These are phyloP conservation scores for Drosophila melanogaster DNA, from an alignment of 1,140 invertebrate genomes.

Conservation along the genomic window DNA sequence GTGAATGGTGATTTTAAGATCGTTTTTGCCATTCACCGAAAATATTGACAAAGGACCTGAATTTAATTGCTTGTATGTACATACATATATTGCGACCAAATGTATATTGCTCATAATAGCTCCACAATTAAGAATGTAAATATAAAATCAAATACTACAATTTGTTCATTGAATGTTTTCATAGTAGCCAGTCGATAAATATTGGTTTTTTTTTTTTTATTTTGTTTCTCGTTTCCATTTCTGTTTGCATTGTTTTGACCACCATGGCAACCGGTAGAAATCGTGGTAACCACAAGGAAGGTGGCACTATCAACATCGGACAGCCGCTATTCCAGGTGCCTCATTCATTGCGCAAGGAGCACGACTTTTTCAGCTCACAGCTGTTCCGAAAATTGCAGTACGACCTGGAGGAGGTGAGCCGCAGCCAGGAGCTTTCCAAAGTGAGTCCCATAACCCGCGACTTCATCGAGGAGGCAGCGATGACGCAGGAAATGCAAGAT, in stretches of 20 bases:
- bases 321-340: constrained; percentile 5
- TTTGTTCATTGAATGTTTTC: no score
- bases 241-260: background rate
- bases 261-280: constrained; percentile 19
- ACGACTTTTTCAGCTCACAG: background rate
- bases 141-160: background rate
- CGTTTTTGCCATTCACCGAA: constrained; percentile 6
- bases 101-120: no score
- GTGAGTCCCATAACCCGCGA: constrained; percentile 25
- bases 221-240: background rate
- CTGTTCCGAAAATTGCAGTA: constrained; percentile 10
- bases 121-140: background rate
- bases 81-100: no score
- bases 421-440: constrained; percentile 13
- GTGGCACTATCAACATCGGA: constrained; percentile 5
- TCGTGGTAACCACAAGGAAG: background rate
- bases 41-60: constrained; percentile 5
- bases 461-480: constrained; percentile 3
- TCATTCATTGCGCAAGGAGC: background rate
- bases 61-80: no score
- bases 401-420: constrained; percentile 10
- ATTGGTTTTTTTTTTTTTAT: constrained; percentile 4
- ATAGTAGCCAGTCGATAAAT: background rate
- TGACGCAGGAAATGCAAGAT: constrained; percentile 51
- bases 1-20: background rate